Evolutionary conservation across 1,140 invertebrate genomes (phyloP).

Genomic region (Pseudomyrmex dendroicus): DNA sequence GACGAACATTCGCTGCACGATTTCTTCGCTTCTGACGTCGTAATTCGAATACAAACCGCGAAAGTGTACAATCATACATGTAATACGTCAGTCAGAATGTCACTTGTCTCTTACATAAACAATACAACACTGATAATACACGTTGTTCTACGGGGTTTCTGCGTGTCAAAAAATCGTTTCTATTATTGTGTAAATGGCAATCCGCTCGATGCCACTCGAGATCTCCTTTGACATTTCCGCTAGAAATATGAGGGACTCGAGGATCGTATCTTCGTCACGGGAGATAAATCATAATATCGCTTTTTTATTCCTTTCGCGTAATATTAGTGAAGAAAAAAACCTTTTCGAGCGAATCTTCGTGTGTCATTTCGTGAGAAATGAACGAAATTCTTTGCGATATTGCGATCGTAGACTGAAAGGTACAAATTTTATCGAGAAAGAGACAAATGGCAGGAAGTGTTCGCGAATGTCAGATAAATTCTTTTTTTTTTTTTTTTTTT

Average conservation of each 20-base stretch:
- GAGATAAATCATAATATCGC: constrained; percentile 10
- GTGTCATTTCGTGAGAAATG: constrained; percentile 39
- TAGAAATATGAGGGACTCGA: constrained; percentile 57
- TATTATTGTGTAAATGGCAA: background rate
- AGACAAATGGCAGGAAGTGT: constrained; percentile 1
- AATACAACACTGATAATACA: background rate
- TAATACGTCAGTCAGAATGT: background rate
- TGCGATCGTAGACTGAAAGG: background rate
- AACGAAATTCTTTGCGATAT: constrained; percentile 11
- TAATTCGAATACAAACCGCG: too few relatives aligned
- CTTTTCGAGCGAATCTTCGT: constrained; percentile 13
- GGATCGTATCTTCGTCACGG: constrained; percentile 31
- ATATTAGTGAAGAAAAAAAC: background rate
- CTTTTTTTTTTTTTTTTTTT: background rate
- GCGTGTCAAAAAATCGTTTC: background rate
- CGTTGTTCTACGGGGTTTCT: background rate
- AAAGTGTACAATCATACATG: background rate
- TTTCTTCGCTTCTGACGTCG: too few relatives aligned
- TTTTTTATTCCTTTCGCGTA: background rate
- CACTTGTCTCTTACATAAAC: background rate
- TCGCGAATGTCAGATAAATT: background rate
- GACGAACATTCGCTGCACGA: too few relatives aligned
- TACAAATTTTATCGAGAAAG: constrained; percentile 16
- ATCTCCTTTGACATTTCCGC: constrained; percentile 49
- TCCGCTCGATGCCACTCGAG: constrained; percentile 13